These are phyloP conservation scores for Porites evermanni DNA, from an alignment of 92 coral and sea anemone species.

Conservation along the genomic window DNA sequence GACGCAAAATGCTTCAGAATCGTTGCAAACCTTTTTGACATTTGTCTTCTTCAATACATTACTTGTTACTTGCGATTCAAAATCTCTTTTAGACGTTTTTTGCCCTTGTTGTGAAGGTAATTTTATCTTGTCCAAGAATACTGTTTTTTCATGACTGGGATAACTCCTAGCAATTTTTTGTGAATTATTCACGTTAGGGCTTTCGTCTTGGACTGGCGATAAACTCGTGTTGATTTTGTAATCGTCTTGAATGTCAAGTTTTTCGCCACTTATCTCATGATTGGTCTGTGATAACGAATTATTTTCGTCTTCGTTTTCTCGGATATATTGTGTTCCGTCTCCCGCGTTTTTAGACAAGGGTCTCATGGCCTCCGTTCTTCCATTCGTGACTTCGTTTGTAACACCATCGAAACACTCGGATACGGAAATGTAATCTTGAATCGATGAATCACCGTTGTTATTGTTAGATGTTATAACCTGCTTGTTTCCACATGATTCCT, in stretches of 20 bases:
- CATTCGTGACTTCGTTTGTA: slow-evolving; percentile 9
- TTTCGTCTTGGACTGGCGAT: not conserved
- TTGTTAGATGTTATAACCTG: not conserved
- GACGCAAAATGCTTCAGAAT: not conserved
- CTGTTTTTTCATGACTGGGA: slow-evolving; percentile 12
- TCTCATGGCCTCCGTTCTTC: not conserved
- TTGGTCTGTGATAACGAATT: not conserved
- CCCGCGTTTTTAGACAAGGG: slow-evolving; percentile 6
- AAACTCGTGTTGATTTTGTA: not conserved
- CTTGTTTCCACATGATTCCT: not conserved
- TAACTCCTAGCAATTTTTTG: too few species aligned
- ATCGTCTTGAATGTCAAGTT: not conserved
- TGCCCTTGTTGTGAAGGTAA: not conserved
- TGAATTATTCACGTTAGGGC: too few species aligned
- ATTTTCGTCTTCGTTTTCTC: not conserved
- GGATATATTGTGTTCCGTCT: not conserved
- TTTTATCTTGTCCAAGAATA: not conserved
- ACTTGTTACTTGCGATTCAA: not conserved
- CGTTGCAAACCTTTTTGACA: not conserved
- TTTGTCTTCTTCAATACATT: not conserved
- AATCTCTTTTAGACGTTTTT: not conserved
- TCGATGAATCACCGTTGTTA: slow-evolving; percentile 1
- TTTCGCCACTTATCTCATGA: not conserved
- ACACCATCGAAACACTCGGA: not conserved
- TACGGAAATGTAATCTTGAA: not conserved